These are phyloP conservation scores for Drosophila ogumai DNA, from an alignment of 1,140 invertebrate species.

Conservation along the genomic window DNA sequence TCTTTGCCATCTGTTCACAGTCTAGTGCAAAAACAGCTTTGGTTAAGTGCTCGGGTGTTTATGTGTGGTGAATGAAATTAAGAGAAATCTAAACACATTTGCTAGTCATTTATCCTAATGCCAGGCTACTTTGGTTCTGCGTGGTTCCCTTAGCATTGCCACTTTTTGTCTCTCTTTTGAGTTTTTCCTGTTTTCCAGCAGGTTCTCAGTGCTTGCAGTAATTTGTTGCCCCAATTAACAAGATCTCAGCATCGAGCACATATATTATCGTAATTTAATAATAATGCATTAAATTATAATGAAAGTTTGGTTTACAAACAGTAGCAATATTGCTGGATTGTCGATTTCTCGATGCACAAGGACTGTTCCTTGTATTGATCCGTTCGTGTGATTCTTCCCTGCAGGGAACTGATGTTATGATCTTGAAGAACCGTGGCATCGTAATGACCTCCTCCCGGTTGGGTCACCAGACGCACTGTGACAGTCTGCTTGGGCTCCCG, in stretches of 20 bases:
- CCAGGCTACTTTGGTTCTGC: conserved; percentile 9
- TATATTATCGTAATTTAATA: neutral
- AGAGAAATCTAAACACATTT: conserved; percentile 52
- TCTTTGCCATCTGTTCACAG: conserved; percentile 31
- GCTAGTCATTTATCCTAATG: conserved; percentile 33
- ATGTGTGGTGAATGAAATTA: conserved; percentile 30
- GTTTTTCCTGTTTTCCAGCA: neutral
- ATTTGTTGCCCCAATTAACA: neutral
- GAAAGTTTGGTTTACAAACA: conserved; percentile 1
- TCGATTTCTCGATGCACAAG: neutral
- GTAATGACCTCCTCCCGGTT: conserved; percentile 15
- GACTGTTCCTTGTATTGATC: conserved; percentile 21
- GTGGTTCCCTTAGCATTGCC: neutral
- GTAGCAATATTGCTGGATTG: conserved; percentile 26
- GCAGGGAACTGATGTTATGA: neutral
- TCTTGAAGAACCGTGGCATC: conserved; percentile 13
- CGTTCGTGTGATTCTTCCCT: conserved; percentile 14
- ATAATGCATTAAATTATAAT: neutral
- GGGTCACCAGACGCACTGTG: conserved; percentile 19
- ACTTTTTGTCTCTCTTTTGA: neutral
- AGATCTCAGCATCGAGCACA: no score
- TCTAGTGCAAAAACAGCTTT: conserved; percentile 40
- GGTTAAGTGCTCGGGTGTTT: conserved; percentile 35
- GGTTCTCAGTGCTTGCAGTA: neutral
- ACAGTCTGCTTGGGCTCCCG: neutral